Conservation (phyloP, 2,888 invertebrate genomes). For the Cinara cedri region DNA sequence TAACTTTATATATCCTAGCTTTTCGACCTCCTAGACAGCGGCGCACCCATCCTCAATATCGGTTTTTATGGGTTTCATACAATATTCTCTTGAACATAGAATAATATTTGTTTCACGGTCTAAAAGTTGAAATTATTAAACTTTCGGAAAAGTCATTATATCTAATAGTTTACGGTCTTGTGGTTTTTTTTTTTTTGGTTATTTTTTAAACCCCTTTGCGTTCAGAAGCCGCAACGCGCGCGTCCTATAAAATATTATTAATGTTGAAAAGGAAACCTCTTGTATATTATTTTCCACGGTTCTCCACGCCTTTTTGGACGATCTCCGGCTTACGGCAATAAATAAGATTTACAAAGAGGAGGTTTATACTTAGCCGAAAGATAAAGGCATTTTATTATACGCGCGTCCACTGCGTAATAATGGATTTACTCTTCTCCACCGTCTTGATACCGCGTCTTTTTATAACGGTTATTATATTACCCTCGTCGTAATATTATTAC, state of each 20-base stretch:
- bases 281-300: not conserved
- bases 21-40: too few relatives aligned
- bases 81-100: too few relatives aligned
- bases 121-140: not conserved
- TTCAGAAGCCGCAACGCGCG: not conserved
- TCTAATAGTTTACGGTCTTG: constrained; percentile 18
- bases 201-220: not conserved
- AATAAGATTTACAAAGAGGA: constrained; percentile 33
- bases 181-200: not conserved
- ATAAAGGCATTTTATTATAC: constrained; percentile 29
- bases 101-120: not conserved
- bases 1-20: too few relatives aligned
- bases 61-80: too few relatives aligned
- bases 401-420: not conserved
- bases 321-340: not conserved
- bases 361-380: not conserved
- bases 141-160: not conserved
- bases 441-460: not conserved
- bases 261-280: constrained; percentile 6
- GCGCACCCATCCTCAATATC: too few relatives aligned
- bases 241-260: constrained; percentile 20
- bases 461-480: not conserved
- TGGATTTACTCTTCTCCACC: not conserved
- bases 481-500: not conserved
- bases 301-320: not conserved